A percentile compares a stretch with the other conserved stretches of the same genome.
phyloP scores from a whole-genome alignment of 2,113 vertebrate genomes.

The Myotis davidii region DNA sequence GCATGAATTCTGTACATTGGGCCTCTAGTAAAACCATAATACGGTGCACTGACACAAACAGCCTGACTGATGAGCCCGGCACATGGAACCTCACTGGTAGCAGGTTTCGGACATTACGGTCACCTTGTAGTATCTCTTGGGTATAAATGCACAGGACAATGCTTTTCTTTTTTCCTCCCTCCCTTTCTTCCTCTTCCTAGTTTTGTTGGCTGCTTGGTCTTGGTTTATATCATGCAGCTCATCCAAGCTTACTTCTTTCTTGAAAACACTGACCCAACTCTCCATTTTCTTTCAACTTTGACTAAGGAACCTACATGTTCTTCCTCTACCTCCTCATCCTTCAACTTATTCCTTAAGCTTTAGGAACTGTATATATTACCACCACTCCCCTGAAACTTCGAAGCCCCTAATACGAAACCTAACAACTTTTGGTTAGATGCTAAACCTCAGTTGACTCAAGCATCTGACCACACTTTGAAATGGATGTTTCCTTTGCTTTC shows the following conservation, averaged over 20 bases:
- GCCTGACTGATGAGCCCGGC: background rate
- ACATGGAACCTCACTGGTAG: background rate
- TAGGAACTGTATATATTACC: background rate
- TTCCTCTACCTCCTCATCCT: background rate
- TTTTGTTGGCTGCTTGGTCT: background rate
- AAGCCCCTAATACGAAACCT: background rate
- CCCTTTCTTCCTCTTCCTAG: background rate
- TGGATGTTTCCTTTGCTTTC: background rate
- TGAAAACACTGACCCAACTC: background rate
- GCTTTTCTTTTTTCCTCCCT: background rate
- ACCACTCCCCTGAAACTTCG: background rate
- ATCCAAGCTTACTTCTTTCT: background rate
- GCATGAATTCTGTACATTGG: no score
- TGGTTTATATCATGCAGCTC: background rate
- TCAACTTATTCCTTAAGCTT: background rate
- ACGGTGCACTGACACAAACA: no score
- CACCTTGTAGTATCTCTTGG: background rate
- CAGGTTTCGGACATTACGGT: background rate
- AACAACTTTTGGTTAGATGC: background rate
- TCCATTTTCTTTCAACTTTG: background rate
- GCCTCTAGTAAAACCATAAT: no score
- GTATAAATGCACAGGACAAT: background rate
- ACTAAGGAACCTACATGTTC: background rate
- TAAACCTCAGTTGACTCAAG: background rate
- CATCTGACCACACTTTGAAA: background rate